These are phyloP conservation scores for Xiphias gladius DNA, from an alignment of 2,113 vertebrate genomes.

Conservation along the genomic window DNA sequence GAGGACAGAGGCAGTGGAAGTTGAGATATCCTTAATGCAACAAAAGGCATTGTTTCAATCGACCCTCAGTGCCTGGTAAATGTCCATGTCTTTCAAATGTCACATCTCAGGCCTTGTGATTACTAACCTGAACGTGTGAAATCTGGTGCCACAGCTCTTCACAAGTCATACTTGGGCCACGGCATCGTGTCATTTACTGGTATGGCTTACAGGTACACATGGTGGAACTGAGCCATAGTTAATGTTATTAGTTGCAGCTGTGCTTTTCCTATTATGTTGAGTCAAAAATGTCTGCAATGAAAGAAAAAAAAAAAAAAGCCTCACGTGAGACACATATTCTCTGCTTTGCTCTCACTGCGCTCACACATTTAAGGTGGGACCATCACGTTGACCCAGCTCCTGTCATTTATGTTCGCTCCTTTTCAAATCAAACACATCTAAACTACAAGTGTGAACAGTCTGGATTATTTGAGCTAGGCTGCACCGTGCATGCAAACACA, in stretches of 20 bases:
- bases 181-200: not conserved
- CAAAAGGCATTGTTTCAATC: not conserved
- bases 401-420: constrained; percentile 8
- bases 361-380: constrained; percentile 1
- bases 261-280: not conserved
- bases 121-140: too few species aligned
- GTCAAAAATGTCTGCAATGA: not conserved
- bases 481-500: not conserved
- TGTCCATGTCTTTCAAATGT: not conserved
- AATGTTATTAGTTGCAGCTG: not conserved
- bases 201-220: not conserved
- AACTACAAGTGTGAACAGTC: constrained; percentile 8
- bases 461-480: constrained; percentile 1
- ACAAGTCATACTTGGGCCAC: too few species aligned
- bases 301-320: too few species aligned
- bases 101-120: not conserved
- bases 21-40: not conserved
- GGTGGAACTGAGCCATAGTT: not conserved
- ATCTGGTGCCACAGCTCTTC: not conserved
- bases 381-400: not conserved
- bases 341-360: not conserved
- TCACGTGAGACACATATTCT: not conserved
- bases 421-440: constrained; percentile 15
- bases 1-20: not conserved
- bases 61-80: not conserved